Base-by-base conservation (phyloP, 1,140 invertebrate genomes). In the Rhagoletis zephyria region DNA sequence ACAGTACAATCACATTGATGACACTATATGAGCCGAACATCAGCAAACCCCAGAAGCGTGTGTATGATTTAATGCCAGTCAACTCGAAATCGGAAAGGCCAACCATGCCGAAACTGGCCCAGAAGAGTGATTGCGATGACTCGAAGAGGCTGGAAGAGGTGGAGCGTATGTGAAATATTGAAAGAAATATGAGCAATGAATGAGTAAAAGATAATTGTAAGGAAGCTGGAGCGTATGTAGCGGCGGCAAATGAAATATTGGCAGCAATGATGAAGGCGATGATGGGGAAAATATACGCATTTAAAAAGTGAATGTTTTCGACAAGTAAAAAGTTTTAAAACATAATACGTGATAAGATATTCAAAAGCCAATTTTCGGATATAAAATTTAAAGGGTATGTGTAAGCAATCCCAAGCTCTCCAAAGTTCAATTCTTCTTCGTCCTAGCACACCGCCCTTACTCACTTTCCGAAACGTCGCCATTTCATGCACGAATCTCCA, bases 111-210 rank as follows among this genome's bases (percentile, higher is more conserved):
- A 97, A 98, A 92, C 96, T 96, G 67, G 97, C 97, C 97, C 97
- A 98, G 93, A 98, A 98, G 40, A 98, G 93, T 63, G 96, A 97
- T 92, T 98, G 97, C 40, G 97, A 96, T 2, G 97, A 96, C 93
- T 98, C 97, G 92, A 97, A 98, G n/a, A 98, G 93, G 92, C 96
- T 98, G 93, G 88, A 94, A 89, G 10, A 42, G 51, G 48, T 90
- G 77, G 67, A 48, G 19, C 4, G 12, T 16, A 81, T 81, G 16
- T 81, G 51, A 30, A 3, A 56, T 30, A 81, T 81, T 81, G 74
- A 51, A 81, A 56, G 74, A 30, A 81, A 81, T 59, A 16, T 77
- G 6, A 51, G 45, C n/a, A n/a, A 2, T 81, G 74, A 51, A 30
- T 51, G 42, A 19, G 45, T 81, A 81, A 81, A 56, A 48, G 16